phyloP scores from a whole-genome alignment of 2,888 invertebrate species.

The Drosophila falleni region DNA sequence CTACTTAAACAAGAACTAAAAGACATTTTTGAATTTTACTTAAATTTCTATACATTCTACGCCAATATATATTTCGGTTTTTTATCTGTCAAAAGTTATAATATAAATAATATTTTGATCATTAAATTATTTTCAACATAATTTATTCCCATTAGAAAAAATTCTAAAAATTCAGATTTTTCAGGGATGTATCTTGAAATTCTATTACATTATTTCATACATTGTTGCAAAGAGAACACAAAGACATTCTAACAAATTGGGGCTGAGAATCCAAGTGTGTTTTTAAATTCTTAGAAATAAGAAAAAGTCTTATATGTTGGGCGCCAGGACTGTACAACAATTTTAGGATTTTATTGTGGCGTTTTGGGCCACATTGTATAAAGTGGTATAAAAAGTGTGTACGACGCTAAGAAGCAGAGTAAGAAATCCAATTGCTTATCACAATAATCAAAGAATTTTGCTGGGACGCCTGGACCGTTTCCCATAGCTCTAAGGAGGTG shows the following conservation, averaged over 20 bases:
- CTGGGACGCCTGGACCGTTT: conserved; percentile 39
- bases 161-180: too few species aligned
- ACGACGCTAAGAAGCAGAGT: conserved; percentile 9
- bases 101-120: background rate
- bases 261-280: background rate
- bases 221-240: background rate
- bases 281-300: background rate
- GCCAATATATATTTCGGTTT: too few species aligned
- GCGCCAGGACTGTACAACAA: conserved; percentile 6
- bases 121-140: background rate
- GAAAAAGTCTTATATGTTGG: background rate
- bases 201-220: background rate
- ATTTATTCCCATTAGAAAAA: too few species aligned
- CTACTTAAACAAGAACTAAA: too few species aligned
- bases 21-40: too few species aligned
- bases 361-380: background rate
- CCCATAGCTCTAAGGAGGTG: conserved; percentile 73
- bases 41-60: too few species aligned
- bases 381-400: background rate
- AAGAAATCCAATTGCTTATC: conserved; percentile 66
- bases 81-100: background rate
- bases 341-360: conserved; percentile 5
- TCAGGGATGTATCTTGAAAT: too few species aligned
- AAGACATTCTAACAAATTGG: background rate
- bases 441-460: conserved; percentile 69